These are phyloP conservation scores for Clusia tigrina DNA, from an alignment of 2,888 invertebrate species.

Conservation along the genomic window DNA sequence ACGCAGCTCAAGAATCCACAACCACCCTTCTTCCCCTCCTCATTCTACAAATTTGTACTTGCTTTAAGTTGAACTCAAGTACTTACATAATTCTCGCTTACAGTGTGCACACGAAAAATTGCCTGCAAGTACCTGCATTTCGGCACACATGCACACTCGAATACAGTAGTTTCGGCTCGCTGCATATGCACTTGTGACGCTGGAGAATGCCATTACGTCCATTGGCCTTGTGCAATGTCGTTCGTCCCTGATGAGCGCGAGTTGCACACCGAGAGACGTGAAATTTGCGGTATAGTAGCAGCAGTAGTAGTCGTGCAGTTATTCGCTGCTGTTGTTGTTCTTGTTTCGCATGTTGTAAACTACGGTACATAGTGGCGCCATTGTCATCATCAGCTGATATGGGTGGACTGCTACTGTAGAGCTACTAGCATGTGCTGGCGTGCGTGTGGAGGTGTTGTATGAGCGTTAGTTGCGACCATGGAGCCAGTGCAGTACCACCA, in stretches of 20 bases:
- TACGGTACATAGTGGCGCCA: neutral
- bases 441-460: too few species aligned
- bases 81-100: too few species aligned
- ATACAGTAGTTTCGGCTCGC: neutral
- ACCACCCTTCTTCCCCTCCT: too few species aligned
- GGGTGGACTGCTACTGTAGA: neutral
- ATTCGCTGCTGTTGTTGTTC: conserved; percentile 9
- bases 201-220: conserved; percentile 20
- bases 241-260: conserved; percentile 26
- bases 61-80: too few species aligned
- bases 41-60: too few species aligned
- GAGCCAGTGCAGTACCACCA: too few species aligned
- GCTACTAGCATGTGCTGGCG: too few species aligned
- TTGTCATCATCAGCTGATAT: neutral
- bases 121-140: too few species aligned
- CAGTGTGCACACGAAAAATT: too few species aligned
- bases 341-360: conserved; percentile 14
- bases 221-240: conserved; percentile 22
- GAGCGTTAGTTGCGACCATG: too few species aligned
- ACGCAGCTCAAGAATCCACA: too few species aligned
- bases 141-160: too few species aligned
- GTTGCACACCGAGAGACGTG: conserved; percentile 20
- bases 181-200: conserved; percentile 13
- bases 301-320: conserved; percentile 4
- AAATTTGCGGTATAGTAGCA: conserved; percentile 12